A percentile compares a stretch with the other conserved stretches of the same genome.
These are phyloP conservation scores for Formica selysi DNA, from an alignment of 1,140 invertebrate genomes.

Conservation along the genomic window DNA sequence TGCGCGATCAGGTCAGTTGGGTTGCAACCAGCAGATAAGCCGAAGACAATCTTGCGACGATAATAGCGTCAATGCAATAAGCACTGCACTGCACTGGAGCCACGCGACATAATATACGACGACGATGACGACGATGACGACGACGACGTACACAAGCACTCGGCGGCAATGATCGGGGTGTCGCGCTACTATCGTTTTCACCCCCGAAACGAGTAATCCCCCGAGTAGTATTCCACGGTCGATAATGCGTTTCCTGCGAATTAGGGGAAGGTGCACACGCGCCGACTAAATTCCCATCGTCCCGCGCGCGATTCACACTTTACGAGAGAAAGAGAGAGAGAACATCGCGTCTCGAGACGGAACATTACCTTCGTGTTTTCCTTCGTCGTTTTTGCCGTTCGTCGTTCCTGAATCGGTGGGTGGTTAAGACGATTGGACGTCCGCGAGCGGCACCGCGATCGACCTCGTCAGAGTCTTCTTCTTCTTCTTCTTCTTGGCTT, in stretches of 20 bases:
- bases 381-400: slow-evolving; percentile 73
- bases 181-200: slow-evolving; percentile 4
- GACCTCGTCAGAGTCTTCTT: slow-evolving; percentile 4
- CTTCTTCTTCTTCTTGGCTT: slow-evolving; percentile 37
- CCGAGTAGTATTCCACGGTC: slow-evolving; percentile 16
- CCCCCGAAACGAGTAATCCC: background rate
- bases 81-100: slow-evolving; percentile 76
- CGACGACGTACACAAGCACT: slow-evolving; percentile 49
- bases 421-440: slow-evolving; percentile 64
- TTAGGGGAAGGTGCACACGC: slow-evolving; percentile 27
- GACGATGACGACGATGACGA: slow-evolving; percentile 1
- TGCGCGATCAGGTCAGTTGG: background rate
- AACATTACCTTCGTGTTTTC: slow-evolving; percentile 63
- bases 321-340: too few species aligned
- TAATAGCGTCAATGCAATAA: slow-evolving; percentile 41
- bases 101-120: background rate
- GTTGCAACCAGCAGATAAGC: background rate
- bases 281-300: background rate
- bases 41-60: slow-evolving; percentile 8
- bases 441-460: slow-evolving; percentile 49
- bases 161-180: background rate
- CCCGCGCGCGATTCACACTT: background rate
- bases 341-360: background rate
- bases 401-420: slow-evolving; percentile 77
- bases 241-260: slow-evolving; percentile 44